phyloP scores from a whole-genome alignment of 2,888 invertebrate genomes.

The Chymomyza caudatula region DNA sequence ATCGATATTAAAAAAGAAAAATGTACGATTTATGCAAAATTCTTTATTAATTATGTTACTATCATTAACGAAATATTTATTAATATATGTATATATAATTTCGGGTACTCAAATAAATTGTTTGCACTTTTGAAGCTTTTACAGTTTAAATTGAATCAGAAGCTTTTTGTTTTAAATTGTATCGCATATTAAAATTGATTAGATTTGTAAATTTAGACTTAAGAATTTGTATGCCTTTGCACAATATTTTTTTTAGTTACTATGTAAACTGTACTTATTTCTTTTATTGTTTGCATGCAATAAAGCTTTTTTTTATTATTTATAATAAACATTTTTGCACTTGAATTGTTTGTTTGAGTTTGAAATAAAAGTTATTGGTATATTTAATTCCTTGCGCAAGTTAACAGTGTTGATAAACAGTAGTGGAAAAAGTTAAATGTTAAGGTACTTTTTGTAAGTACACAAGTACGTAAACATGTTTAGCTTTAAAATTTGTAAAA shows the following conservation, averaged over 20 bases:
- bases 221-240: slow-evolving; percentile 15
- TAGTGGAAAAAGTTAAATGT: slow-evolving; percentile 15
- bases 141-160: not conserved
- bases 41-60: slow-evolving; percentile 16
- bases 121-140: slow-evolving; percentile 58
- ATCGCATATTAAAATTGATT: slow-evolving; percentile 16
- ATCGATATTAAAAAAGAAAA: slow-evolving; percentile 66
- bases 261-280: slow-evolving; percentile 18
- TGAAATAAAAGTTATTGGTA: not conserved
- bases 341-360: slow-evolving; percentile 21
- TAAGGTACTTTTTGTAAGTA: slow-evolving; percentile 15
- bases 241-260: slow-evolving; percentile 8
- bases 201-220: slow-evolving; percentile 17
- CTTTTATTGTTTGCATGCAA: slow-evolving; percentile 30
- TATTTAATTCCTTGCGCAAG: slow-evolving; percentile 28
- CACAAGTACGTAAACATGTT: not conserved
- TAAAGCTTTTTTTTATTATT: slow-evolving; percentile 27
- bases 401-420: slow-evolving; percentile 18
- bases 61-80: slow-evolving; percentile 8
- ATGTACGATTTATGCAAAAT: slow-evolving; percentile 11
- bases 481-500: slow-evolving; percentile 40
- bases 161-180: slow-evolving; percentile 14
- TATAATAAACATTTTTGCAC: slow-evolving; percentile 42
- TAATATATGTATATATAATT: slow-evolving; percentile 22
- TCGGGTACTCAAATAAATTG: slow-evolving; percentile 54